Conservation (phyloP, 2,113 vertebrate species). For the Hypocryptadius cinnamomeus region DNA sequence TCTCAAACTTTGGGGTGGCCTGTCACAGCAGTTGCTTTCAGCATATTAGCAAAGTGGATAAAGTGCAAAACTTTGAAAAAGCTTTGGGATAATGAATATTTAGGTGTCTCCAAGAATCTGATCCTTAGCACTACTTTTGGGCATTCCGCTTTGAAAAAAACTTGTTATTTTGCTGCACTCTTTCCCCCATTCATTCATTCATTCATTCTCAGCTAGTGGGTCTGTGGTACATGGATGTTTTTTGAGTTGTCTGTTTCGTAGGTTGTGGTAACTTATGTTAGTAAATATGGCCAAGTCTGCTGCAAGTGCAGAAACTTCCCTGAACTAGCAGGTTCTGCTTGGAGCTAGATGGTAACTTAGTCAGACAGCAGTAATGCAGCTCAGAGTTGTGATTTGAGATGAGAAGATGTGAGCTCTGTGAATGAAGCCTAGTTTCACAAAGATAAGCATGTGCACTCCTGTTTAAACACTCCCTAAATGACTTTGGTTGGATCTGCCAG, state of each 20-base stretch:
- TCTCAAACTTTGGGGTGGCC: neutral
- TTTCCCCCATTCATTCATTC: neutral
- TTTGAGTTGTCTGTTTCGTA: neutral
- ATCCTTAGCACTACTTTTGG: neutral
- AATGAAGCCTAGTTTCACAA: neutral
- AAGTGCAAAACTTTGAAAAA: neutral
- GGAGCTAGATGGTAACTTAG: neutral
- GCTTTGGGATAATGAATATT: neutral
- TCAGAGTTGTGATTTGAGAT: neutral
- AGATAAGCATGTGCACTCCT: neutral
- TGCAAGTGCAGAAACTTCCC: neutral
- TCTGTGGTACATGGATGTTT: neutral
- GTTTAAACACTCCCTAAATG: neutral
- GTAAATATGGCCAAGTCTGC: neutral
- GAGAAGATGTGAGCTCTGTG: fast-evolving
- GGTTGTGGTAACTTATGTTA: neutral
- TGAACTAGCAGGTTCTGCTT: neutral
- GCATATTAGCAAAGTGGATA: neutral
- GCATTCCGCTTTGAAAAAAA: neutral
- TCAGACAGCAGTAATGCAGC: neutral
- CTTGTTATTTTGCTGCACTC: neutral
- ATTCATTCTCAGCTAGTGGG: neutral
- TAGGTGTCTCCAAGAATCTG: neutral
- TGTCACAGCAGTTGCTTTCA: neutral
- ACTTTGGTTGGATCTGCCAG: neutral